Percentiles rank a stretch among this genome's conserved stretches.
Conservation (phyloP, 2,797 vertebrate species). For the Emydoidea blandingii region DNA sequence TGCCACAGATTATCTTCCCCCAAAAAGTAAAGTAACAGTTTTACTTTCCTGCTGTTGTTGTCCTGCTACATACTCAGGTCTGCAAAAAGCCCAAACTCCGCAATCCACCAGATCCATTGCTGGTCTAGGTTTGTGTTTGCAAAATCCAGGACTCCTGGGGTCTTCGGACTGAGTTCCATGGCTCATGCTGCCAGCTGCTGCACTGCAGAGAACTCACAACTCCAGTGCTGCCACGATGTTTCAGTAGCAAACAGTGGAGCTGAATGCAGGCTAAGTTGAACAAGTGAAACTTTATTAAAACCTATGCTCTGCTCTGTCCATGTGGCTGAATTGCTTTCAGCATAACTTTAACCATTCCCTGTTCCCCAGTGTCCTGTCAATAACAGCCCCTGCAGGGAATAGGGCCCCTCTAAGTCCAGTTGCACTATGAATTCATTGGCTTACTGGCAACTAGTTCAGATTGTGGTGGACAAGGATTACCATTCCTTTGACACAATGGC, state of each 20-base stretch:
- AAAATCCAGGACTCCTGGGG: background rate
- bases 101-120: background rate
- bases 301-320: background rate
- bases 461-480: background rate
- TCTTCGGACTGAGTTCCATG: background rate
- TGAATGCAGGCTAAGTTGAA: background rate
- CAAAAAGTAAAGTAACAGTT: background rate
- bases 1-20: background rate
- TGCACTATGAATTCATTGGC: background rate
- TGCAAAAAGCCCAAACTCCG: background rate
- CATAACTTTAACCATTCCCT: background rate
- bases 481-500: background rate
- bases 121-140: background rate
- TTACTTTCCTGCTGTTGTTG: background rate
- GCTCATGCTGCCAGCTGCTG: background rate
- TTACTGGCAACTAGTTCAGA: background rate
- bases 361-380: background rate
- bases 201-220: background rate
- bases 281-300: background rate
- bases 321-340: background rate
- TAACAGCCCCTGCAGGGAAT: background rate
- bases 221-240: background rate
- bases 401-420: background rate
- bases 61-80: background rate
- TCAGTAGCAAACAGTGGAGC: background rate